phyloP scores from a whole-genome alignment of 2,113 vertebrate species.

The Sturnira hondurensis region DNA sequence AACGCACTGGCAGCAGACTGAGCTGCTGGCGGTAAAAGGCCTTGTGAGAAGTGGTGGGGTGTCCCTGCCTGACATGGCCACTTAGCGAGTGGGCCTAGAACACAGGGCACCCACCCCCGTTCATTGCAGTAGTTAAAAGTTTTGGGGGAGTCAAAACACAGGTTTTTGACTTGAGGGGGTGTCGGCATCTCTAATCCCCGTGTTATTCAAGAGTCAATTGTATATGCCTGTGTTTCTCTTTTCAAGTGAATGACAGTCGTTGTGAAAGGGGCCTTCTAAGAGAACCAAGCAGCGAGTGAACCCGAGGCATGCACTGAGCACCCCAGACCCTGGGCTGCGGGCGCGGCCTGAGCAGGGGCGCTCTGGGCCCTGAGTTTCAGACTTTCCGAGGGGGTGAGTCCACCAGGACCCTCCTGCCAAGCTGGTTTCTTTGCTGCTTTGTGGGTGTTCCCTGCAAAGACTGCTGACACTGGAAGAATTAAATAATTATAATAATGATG shows the following conservation, averaged over 20 bases:
- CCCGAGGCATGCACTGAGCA: no score
- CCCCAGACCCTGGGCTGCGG: background rate
- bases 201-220: background rate
- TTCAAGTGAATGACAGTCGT: background rate
- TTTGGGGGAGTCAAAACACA: no score
- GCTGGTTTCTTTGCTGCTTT: slow-evolving; percentile 55
- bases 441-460: slow-evolving; percentile 66
- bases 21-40: background rate
- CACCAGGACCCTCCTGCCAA: background rate
- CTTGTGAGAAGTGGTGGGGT: no score
- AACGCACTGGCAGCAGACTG: background rate
- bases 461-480: slow-evolving; percentile 65
- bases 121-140: background rate
- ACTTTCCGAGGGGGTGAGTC: slow-evolving; percentile 16
- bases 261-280: background rate
- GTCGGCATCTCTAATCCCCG: no score
- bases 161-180: background rate
- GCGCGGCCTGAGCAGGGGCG: background rate
- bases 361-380: background rate
- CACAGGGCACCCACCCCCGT: background rate
- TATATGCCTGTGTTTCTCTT: background rate
- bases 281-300: background rate
- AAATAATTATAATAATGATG: slow-evolving; percentile 65
- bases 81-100: background rate
- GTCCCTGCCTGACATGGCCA: background rate